These are phyloP conservation scores for Hirtodrosophila cameraria DNA, from an alignment of 2,888 invertebrate genomes.

Conservation along the genomic window DNA sequence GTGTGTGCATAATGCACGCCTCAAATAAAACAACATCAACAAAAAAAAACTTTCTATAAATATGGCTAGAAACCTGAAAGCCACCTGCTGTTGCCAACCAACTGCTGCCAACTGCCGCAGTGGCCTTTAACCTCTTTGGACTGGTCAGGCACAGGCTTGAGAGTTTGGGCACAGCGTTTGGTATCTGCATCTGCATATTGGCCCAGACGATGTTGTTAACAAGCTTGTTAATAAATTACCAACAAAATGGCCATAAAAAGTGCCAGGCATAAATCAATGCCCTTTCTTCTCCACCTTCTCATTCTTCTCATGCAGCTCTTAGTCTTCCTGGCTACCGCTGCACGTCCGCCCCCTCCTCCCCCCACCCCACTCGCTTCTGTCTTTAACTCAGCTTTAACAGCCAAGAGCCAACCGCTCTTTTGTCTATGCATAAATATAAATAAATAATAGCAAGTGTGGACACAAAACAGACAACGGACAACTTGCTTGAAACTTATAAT, in stretches of 20 bases:
- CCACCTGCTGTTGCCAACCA: slow-evolving; percentile 66
- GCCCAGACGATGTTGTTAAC: slow-evolving; percentile 70
- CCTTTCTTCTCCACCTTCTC: no score
- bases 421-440: slow-evolving; percentile 71
- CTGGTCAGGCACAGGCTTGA: slow-evolving; percentile 48
- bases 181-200: slow-evolving; percentile 66
- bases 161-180: slow-evolving; percentile 24
- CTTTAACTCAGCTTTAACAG: slow-evolving; percentile 16
- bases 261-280: slow-evolving; percentile 78
- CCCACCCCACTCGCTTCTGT: slow-evolving; percentile 11
- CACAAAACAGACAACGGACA: slow-evolving; percentile 65
- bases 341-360: neutral
- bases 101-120: slow-evolving; percentile 43
- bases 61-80: slow-evolving; percentile 58
- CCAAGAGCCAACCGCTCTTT: slow-evolving; percentile 27
- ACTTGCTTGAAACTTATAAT: slow-evolving; percentile 47
- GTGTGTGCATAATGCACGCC: slow-evolving; percentile 50
- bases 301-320: slow-evolving; percentile 33
- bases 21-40: slow-evolving; percentile 24
- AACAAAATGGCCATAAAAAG: slow-evolving; percentile 79
- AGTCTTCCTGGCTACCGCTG: slow-evolving; percentile 4
- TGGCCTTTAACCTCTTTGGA: slow-evolving; percentile 71
- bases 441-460: slow-evolving; percentile 75
- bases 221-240: slow-evolving; percentile 80
- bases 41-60: slow-evolving; percentile 69